Evolutionary conservation across 2,797 vertebrate genomes (phyloP), one percentile per base, ranked within the genome.

Genomic region (Pelodytes ibericus): DNA sequence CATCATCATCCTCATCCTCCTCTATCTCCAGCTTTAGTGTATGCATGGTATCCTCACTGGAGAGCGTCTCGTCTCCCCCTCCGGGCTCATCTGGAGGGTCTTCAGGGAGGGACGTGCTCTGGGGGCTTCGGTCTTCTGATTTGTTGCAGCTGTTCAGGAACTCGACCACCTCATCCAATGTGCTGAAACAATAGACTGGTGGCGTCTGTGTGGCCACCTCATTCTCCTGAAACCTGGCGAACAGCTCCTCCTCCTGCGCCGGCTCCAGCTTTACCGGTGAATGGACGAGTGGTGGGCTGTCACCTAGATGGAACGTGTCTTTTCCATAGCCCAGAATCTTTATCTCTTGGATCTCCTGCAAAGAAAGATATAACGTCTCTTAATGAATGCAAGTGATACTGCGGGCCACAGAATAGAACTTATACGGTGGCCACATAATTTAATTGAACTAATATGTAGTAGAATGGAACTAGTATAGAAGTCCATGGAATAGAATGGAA

Each of bases 1-100:
- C 67, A 3, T 72, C 71, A 10, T 77, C 66, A 26, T 77, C 75
- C 20, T 76, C 63, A 22, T 65, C 64, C 44, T 67, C 75, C 16
- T 63, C 66, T 5, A 65, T 49, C 18, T 65, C 69, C 22, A 66
- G 26, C 44, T 71, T 71, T 8, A 64, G 56, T 31, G 67, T 57
- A 6, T 11, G 24, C 4, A 22, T 41, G 67, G 57, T 59, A 11
- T 65, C 59, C 3, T 71, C 33, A 39, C 31, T 63, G 3, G 47
- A 31, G 2, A 26, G 10, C 5, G 10, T 22, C 2, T 41, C 58
- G 2, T 66, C 69, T 27, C 47, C 47, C 16, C 36, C 44, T 18
- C 26, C 51, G 2, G 20, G 57, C 9, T 68, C 58, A 13, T 53
- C 51, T 0, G 13, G 18, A 9, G 65, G 65, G 24, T 68, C 67